Base-by-base conservation (phyloP, 2,113 vertebrate genomes). In the Chloebia gouldiae region DNA sequence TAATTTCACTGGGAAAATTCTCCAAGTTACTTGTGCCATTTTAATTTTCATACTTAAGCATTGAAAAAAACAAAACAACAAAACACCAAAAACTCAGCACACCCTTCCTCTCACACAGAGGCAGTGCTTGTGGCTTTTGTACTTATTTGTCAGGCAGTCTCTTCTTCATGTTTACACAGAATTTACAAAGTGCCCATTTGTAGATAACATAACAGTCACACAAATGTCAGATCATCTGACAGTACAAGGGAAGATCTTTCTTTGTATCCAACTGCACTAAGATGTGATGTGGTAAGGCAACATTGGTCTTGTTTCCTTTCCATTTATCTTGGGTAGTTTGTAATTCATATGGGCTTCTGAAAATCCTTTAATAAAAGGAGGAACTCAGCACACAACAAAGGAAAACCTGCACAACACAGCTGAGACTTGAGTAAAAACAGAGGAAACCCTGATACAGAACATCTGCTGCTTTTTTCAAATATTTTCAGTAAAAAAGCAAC, bases 231-330 rank as follows among this genome's bases (percentile, higher is more conserved):
- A 75, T 77, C 42, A 66, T 39, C 50, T 65, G 53, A 87, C 50
- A 69, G 64, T 30, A 77, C 31, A 78, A 92, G 77, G 44, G 14
- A 86, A 86, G 65, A 65, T 28, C 45, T 69, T 82, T 24, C 88
- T 44, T 86, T 90, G 66, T 37, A 54, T 31, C 50, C 59, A 54
- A 11, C 70, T 31, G 49, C 54, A 63, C n/a, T 73, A 89, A 61
- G 70, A 66, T 17, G 23, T 12, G 22, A 16, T 4, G 10, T 40
- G 19, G 25, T 37, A 86, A 69, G n/a, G 24, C 19, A 79, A 64
- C 81, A 88, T 72, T 92, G 89, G 90, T 96, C 85, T 71, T 85
- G 28, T 78, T 92, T 83, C 68, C 28, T 33, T 37, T 78, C 35
- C n/a, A 6, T 63, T 35, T 63, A 42, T 63, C 86, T 76, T 56